A percentile compares a stretch with the other conserved stretches of the same genome.
These are phyloP conservation scores for Balearica regulorum DNA, from an alignment of 2,797 vertebrate species.

Conservation along the genomic window DNA sequence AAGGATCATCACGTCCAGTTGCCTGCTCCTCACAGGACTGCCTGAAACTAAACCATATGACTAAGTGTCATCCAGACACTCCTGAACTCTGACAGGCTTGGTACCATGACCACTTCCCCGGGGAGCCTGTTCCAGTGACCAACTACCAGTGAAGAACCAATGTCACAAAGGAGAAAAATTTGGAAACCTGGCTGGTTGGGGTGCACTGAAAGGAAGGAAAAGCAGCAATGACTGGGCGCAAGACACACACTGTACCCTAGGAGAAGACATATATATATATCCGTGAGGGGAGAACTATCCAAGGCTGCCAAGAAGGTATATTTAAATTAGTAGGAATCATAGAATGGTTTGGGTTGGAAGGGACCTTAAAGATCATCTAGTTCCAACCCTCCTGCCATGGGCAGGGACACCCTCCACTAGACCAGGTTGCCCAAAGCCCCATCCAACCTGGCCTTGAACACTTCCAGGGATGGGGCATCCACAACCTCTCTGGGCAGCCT, in stretches of 20 bases:
- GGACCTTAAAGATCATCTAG: too few relatives aligned
- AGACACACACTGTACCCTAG: not conserved
- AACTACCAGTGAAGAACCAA: not conserved
- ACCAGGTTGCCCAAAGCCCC: too few relatives aligned
- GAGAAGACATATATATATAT: rapidly evolving
- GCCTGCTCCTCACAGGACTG: not conserved
- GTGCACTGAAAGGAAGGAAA: not conserved
- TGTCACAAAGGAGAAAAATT: rapidly evolving
- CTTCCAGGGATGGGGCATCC: too few relatives aligned
- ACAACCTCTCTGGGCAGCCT: too few relatives aligned
- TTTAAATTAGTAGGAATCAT: not conserved
- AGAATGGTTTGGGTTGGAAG: too few relatives aligned
- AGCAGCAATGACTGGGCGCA: not conserved
- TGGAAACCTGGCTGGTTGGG: not conserved
- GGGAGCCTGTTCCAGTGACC: not conserved
- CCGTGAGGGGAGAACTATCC: not conserved
- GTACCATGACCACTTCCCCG: not conserved
- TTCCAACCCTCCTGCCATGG: too few relatives aligned
- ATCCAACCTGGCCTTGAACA: too few relatives aligned
- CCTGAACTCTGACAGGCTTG: not conserved
- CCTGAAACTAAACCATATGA: not conserved
- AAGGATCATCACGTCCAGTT: not conserved
- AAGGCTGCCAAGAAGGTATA: not conserved
- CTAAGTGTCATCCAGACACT: not conserved
- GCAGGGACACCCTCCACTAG: too few relatives aligned